Base-by-base conservation (phyloP, 2,113 vertebrate species). In the Polypterus senegalus region DNA sequence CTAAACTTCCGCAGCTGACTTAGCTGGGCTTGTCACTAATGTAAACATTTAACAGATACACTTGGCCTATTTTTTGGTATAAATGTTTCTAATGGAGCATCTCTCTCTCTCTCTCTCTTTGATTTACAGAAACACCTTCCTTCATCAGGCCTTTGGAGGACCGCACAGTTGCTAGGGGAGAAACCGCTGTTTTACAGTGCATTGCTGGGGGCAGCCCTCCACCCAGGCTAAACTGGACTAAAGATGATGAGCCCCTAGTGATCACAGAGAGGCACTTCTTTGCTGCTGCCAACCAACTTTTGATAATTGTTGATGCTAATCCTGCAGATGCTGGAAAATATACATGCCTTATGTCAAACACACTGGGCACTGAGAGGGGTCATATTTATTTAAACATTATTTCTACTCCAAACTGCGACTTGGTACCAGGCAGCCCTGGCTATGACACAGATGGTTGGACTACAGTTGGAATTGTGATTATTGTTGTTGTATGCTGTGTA, bases 321-420 rank as follows among this genome's bases (percentile, higher is more conserved):
- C 71, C 85, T 1, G 85, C 88, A n/a, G 88, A 90, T 61, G 83
- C 86, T n/a, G 88, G 88, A 7, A 90, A 88, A 72, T 89, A 89
- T 4, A 89, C 87, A 0, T 89, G 87, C 68, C 77, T 86, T 11
- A 86, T 89, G 84, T 89, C 87, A 47, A 89, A 89, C 59, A 88
- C 85, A 0, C 75, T 89, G 59, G 87, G 87, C 49, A 88, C 87
- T 0, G 83, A 86, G 61, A 79, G 87, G 3, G 87, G 87, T 57
- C 85, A 89, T 9, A 89, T 89, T 63, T 88, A 86, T 68, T 73
- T 89, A 0, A 74, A 82, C 7, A 86, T 89, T 51, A 73, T 88
- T 70, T 83, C 84, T 5, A 82, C 86, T 54, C 71, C 83, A 4
- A 88, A 81, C 4, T 89, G 87, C 47, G 83, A 88, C 43, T 82